A percentile compares a stretch with the other conserved stretches of the same genome.
Conservation (phyloP, 2,888 invertebrate genomes). For the Chesias legatella region DNA sequence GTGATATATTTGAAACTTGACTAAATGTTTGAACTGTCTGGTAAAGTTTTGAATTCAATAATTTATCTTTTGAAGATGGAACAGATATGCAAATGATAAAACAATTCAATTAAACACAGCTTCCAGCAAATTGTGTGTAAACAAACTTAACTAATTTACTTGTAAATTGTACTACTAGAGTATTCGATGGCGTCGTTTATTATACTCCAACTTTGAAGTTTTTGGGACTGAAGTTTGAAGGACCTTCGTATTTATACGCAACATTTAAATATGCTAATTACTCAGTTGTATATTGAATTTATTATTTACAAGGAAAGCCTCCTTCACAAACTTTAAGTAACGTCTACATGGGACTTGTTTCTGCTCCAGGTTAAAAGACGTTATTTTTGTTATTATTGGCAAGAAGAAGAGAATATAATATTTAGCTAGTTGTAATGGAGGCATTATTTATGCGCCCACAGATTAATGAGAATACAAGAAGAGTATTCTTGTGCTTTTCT, state of each 20-base stretch:
- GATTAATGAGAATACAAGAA: too few relatives aligned
- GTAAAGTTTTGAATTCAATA: too few relatives aligned
- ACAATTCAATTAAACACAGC: slow-evolving; percentile 18
- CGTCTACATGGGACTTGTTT: too few relatives aligned
- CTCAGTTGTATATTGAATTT: background rate
- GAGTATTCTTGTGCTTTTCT: too few relatives aligned
- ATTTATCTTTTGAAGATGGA: slow-evolving; percentile 2
- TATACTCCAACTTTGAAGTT: slow-evolving; percentile 15
- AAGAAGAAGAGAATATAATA: too few relatives aligned
- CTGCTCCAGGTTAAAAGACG: too few relatives aligned
- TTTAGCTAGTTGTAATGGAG: too few relatives aligned
- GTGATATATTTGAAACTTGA: background rate
- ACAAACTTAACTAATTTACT: slow-evolving; percentile 32
- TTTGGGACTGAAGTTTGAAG: slow-evolving; percentile 3
- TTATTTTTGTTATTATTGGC: too few relatives aligned
- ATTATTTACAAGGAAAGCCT: too few relatives aligned
- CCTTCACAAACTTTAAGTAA: too few relatives aligned
- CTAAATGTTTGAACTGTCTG: too few relatives aligned
- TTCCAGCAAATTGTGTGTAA: slow-evolving; percentile 21
- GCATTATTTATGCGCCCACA: too few relatives aligned
- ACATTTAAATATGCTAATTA: slow-evolving; percentile 2
- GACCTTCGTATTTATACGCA: background rate
- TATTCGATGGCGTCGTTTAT: slow-evolving; percentile 25
- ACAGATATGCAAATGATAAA: slow-evolving; percentile 12
- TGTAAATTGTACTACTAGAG: slow-evolving; percentile 22